phyloP scores from a whole-genome alignment of 2,888 invertebrate species.

The Sinohyriopsis cumingii region DNA sequence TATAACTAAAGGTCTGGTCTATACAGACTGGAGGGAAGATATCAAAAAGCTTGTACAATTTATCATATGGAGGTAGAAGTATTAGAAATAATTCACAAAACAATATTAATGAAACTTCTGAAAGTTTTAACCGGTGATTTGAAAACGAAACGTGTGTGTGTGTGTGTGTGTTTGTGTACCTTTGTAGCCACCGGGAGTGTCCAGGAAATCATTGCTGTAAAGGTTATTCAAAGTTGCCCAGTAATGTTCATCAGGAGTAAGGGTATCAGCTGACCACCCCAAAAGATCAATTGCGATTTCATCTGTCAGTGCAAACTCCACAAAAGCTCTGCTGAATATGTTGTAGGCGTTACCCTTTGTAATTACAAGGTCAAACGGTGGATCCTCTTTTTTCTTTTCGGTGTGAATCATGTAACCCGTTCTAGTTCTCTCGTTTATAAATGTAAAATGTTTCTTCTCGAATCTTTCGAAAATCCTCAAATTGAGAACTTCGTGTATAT shows the following conservation, averaged over 20 bases:
- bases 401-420: conserved; percentile 27
- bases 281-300: conserved; percentile 38
- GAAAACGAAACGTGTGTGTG: background rate
- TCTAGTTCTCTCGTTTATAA: conserved; percentile 19
- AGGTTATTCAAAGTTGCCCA: conserved; percentile 60
- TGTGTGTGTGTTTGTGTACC: conserved; percentile 22
- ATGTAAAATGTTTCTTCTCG: conserved; percentile 27
- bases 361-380: conserved; percentile 46
- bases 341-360: conserved; percentile 61
- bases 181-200: conserved; percentile 52
- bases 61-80: too few relatives aligned
- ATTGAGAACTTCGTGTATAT: conserved; percentile 48
- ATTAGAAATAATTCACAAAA: too few relatives aligned
- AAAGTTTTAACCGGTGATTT: too few relatives aligned
- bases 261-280: conserved; percentile 52
- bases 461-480: conserved; percentile 16
- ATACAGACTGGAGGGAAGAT: too few relatives aligned
- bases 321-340: conserved; percentile 50
- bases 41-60: too few relatives aligned
- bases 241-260: conserved; percentile 62
- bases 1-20: too few relatives aligned
- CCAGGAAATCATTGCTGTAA: conserved; percentile 47
- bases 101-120: too few relatives aligned
- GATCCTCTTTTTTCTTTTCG: conserved; percentile 21
- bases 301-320: conserved; percentile 50